phyloP scores from a whole-genome alignment of 2,113 vertebrate genomes.

The Nothobranchius furzeri region DNA sequence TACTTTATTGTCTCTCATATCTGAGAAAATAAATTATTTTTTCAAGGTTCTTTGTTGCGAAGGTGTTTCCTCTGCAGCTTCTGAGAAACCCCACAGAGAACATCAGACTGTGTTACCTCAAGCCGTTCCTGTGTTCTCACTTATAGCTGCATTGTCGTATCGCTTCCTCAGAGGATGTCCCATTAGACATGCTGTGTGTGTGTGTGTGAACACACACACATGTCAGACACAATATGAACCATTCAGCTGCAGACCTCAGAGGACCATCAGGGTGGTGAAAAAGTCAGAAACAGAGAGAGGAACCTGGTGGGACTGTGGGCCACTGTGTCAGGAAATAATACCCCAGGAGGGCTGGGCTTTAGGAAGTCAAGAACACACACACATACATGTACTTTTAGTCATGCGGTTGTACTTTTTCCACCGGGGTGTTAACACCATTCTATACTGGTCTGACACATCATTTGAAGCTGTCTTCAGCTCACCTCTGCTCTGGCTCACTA shows the following conservation, averaged over 20 bases:
- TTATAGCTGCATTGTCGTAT: conserved; percentile 43
- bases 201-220: conserved; percentile 1
- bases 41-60: conserved; percentile 63
- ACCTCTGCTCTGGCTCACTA: too few relatives aligned
- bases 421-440: too few relatives aligned
- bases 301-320: conserved; percentile 16
- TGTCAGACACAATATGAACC: not conserved
- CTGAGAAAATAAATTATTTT: conserved; percentile 16
- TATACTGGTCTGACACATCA: too few relatives aligned
- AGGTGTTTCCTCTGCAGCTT: conserved; percentile 59
- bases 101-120: conserved; percentile 36
- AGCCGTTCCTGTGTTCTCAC: conserved; percentile 26
- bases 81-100: conserved; percentile 56
- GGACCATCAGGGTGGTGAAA: conserved; percentile 14
- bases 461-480: too few relatives aligned
- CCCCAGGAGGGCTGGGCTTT: conserved; percentile 13
- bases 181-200: conserved; percentile 51
- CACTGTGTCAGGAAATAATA: conserved; percentile 49
- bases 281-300: conserved; percentile 16
- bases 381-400: conserved; percentile 4
- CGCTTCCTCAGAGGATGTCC: conserved; percentile 72
- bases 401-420: conserved; percentile 4
- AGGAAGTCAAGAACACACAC: conserved; percentile 14
- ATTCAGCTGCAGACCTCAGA: not conserved
- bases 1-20: conserved; percentile 42